These are phyloP conservation scores for Venturia canescens DNA, from an alignment of 1,140 invertebrate species.

Conservation along the genomic window DNA sequence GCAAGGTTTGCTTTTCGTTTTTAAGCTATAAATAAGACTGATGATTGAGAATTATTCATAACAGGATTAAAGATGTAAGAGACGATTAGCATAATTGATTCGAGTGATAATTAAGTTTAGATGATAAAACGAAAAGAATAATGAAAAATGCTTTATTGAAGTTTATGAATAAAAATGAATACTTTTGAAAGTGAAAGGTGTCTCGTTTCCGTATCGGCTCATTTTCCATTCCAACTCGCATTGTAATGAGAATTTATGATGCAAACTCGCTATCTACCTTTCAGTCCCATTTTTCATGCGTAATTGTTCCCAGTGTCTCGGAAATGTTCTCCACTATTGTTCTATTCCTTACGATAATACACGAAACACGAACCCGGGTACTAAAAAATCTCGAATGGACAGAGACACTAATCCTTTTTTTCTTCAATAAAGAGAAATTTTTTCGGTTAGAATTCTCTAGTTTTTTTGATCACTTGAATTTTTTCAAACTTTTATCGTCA, in stretches of 20 bases:
- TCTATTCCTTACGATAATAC: neutral
- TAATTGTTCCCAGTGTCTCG: no score
- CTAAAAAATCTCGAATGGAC: no score
- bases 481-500: no score
- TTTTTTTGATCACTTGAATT: no score
- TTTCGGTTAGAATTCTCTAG: no score
- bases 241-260: no score
- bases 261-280: no score
- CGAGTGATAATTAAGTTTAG: slow-evolving; percentile 5
- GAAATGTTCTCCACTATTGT: neutral
- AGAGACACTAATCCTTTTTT: no score
- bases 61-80: neutral
- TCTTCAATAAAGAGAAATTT: no score
- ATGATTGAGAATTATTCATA: slow-evolving; percentile 23
- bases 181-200: neutral
- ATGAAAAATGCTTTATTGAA: neutral
- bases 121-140: slow-evolving; percentile 26
- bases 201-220: no score
- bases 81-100: slow-evolving; percentile 13
- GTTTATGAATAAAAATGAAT: neutral
- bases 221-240: no score
- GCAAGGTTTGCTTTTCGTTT: no score
- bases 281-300: neutral
- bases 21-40: slow-evolving; percentile 32
- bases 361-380: neutral